These are phyloP conservation scores for Columba livia DNA, from an alignment of 2,113 vertebrate species.

Conservation along the genomic window DNA sequence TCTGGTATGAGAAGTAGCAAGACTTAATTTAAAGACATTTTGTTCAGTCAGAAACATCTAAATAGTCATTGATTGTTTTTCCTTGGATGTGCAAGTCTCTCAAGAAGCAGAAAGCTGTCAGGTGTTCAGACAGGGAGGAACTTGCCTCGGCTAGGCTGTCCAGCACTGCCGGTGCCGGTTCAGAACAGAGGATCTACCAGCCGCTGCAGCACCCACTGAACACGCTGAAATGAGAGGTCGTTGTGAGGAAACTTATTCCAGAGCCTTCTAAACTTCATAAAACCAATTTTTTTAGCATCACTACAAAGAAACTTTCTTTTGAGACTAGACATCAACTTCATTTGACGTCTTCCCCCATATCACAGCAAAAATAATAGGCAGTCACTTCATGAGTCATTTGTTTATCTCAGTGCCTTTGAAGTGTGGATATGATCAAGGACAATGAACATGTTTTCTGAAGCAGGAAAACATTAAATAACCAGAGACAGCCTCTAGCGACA, in stretches of 20 bases:
- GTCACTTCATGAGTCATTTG: background rate
- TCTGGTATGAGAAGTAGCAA: background rate
- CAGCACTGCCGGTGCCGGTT: background rate
- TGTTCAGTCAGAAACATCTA: conserved; percentile 53
- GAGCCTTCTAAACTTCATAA: background rate
- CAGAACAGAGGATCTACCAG: background rate
- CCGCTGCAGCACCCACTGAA: background rate
- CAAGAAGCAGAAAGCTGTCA: background rate
- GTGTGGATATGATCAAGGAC: background rate
- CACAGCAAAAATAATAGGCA: background rate
- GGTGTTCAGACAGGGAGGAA: background rate
- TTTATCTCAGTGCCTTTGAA: conserved; percentile 14
- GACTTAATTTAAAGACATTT: conserved; percentile 62
- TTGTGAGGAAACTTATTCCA: background rate
- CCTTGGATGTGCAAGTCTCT: background rate
- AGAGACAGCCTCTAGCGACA: background rate
- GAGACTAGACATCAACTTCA: background rate
- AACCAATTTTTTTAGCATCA: background rate
- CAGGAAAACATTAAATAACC: background rate
- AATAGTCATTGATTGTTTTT: conserved; percentile 54
- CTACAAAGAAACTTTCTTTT: background rate
- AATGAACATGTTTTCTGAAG: background rate
- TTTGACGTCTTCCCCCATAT: background rate
- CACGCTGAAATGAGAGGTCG: background rate
- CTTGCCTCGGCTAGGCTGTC: background rate